Evolutionary conservation across 2,888 invertebrate genomes (phyloP).

Genomic region (Camptogramma bilineatum): DNA sequence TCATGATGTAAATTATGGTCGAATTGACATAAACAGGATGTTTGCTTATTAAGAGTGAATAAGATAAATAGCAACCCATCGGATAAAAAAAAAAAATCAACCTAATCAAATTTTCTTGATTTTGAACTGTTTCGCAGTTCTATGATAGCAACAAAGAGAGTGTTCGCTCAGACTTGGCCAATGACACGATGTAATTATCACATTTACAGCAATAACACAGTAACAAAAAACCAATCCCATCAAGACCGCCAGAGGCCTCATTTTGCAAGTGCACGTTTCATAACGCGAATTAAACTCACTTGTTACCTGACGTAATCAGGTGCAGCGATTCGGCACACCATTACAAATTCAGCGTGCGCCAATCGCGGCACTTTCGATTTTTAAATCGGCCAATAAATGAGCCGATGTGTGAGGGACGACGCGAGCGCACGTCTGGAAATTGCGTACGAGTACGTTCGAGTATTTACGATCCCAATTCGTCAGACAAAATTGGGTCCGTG

Average conservation of each 20-base stretch:
- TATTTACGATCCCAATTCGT: conserved; percentile 43
- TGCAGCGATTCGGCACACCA: conserved; percentile 56
- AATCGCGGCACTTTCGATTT: conserved; percentile 67
- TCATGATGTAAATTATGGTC: neutral
- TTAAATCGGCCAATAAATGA: conserved; percentile 56
- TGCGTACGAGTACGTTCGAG: conserved; percentile 30
- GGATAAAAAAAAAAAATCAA: neutral
- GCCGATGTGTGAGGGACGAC: conserved; percentile 29
- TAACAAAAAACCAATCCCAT: conserved; percentile 51
- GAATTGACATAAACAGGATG: neutral
- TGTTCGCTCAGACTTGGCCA: neutral
- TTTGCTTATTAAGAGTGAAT: neutral
- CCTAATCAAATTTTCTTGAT: too few relatives aligned
- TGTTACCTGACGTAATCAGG: conserved; percentile 55
- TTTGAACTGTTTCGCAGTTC: neutral
- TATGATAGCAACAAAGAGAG: neutral
- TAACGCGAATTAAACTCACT: conserved; percentile 51
- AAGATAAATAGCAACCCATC: neutral
- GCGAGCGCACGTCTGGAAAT: conserved; percentile 31
- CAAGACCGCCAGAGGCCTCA: conserved; percentile 43
- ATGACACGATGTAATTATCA: conserved; percentile 26
- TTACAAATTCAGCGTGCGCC: conserved; percentile 57
- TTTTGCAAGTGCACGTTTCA: conserved; percentile 66
- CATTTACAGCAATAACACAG: conserved; percentile 22
- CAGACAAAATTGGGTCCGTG: conserved; percentile 53